These are phyloP conservation scores for Drosophila carrolli DNA, from an alignment of 1,140 invertebrate species.

Conservation along the genomic window DNA sequence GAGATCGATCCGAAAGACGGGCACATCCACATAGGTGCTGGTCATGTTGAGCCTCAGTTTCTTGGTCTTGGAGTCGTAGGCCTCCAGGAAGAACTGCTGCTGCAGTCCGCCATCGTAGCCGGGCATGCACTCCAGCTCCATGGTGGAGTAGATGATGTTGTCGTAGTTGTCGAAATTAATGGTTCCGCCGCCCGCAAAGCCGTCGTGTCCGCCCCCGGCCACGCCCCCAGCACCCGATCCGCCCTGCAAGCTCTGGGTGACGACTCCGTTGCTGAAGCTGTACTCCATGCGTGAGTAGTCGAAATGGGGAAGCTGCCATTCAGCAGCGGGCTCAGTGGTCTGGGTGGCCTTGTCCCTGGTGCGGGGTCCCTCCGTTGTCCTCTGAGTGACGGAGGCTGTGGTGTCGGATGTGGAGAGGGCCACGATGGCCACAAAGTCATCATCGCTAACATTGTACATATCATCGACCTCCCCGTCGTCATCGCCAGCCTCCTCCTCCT, in stretches of 20 bases:
- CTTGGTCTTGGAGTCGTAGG: slow-evolving; percentile 90
- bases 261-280: slow-evolving; percentile 79
- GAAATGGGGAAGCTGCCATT: slow-evolving; percentile 78
- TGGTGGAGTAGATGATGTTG: slow-evolving; percentile 84
- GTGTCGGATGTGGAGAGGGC: slow-evolving; percentile 60
- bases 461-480: slow-evolving; percentile 49
- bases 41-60: slow-evolving; percentile 89
- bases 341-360: neutral
- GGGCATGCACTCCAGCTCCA: slow-evolving; percentile 84
- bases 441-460: slow-evolving; percentile 74
- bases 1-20: slow-evolving; percentile 89
- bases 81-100: slow-evolving; percentile 93
- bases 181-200: slow-evolving; percentile 61
- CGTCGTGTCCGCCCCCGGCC: slow-evolving; percentile 41
- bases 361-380: slow-evolving; percentile 3
- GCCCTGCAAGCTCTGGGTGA: slow-evolving; percentile 74
- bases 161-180: slow-evolving; percentile 84
- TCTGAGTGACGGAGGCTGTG: slow-evolving; percentile 4
- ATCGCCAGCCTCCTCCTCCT: slow-evolving; percentile 54
- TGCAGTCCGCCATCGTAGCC: slow-evolving; percentile 93
- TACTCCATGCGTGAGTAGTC: slow-evolving; percentile 84
- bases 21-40: slow-evolving; percentile 85
- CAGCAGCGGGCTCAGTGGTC: slow-evolving; percentile 30
- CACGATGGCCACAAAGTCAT: slow-evolving; percentile 76
- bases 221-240: slow-evolving; percentile 19